Percentiles rank a stretch among this genome's conserved stretches.
Evolutionary conservation across 2,113 vertebrate genomes (phyloP).

Genomic region (Rhagologus leucostigma): DNA sequence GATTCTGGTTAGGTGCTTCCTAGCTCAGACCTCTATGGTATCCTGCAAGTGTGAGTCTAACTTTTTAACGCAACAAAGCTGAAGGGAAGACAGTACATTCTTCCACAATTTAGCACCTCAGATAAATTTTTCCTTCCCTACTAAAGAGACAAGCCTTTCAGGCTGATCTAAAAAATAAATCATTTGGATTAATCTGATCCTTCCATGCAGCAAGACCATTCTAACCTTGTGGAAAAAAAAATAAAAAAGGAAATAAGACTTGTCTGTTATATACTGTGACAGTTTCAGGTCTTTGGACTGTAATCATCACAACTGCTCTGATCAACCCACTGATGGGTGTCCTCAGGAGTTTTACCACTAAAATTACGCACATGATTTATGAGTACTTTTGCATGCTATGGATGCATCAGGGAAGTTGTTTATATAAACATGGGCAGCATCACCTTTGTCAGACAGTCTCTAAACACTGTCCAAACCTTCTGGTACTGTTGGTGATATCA

Average conservation of each 20-base stretch:
- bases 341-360: neutral
- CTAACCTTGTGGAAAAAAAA: neutral
- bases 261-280: neutral
- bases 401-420: neutral
- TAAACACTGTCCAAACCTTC: neutral
- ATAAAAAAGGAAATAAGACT: neutral
- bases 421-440: neutral
- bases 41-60: neutral
- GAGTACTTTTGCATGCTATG: neutral
- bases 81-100: neutral
- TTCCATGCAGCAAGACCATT: neutral
- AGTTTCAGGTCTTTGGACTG: constrained; percentile 9
- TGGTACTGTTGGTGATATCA: neutral
- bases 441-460: neutral
- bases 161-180: neutral
- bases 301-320: neutral
- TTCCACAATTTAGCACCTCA: neutral
- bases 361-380: neutral
- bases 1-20: neutral
- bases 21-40: neutral
- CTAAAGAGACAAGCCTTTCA: neutral
- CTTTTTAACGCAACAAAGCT: neutral
- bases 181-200: neutral
- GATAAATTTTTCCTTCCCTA: neutral
- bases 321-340: neutral